Evolutionary conservation across 1,140 invertebrate species (phyloP).

Genomic region (Drosophila sp.): DNA sequence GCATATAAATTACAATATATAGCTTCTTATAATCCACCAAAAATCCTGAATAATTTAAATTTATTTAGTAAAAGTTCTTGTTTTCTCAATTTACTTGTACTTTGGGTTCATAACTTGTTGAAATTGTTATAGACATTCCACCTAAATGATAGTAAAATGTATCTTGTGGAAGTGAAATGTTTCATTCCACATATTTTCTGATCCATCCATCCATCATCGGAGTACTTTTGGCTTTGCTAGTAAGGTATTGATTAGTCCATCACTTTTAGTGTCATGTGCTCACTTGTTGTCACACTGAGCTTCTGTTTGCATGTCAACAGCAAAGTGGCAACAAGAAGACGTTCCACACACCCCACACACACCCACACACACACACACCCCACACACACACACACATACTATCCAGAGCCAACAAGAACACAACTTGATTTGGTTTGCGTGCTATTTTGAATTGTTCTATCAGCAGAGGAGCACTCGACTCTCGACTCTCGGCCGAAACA

Average conservation of each 20-base stretch:
- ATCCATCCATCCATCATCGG: too few relatives aligned
- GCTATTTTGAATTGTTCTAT: constrained; percentile 69
- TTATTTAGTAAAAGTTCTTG: background rate
- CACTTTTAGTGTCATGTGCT: background rate
- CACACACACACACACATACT: constrained; percentile 7
- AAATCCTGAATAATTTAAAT: too few relatives aligned
- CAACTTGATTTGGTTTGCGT: constrained; percentile 77
- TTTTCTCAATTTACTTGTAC: background rate
- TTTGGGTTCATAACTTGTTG: background rate
- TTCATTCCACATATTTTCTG: too few relatives aligned
- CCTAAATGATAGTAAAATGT: too few relatives aligned
- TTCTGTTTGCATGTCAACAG: constrained; percentile 50
- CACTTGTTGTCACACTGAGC: constrained; percentile 40
- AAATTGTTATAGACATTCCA: too few relatives aligned
- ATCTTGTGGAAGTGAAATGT: too few relatives aligned
- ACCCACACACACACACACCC: constrained; percentile 2
- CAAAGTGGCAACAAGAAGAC: constrained; percentile 45
- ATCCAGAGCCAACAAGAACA: constrained; percentile 13
- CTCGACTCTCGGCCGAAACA: constrained; percentile 2
- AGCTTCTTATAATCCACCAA: too few relatives aligned
- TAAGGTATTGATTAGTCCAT: constrained; percentile 11
- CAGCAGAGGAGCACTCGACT: background rate
- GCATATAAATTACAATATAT: too few relatives aligned
- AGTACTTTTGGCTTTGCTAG: too few relatives aligned
- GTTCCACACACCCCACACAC: constrained; percentile 11